Percentiles rank a stretch among this genome's conserved stretches.
phyloP scores from a whole-genome alignment of 2,888 invertebrate species.

The Lepidonotus clava region DNA sequence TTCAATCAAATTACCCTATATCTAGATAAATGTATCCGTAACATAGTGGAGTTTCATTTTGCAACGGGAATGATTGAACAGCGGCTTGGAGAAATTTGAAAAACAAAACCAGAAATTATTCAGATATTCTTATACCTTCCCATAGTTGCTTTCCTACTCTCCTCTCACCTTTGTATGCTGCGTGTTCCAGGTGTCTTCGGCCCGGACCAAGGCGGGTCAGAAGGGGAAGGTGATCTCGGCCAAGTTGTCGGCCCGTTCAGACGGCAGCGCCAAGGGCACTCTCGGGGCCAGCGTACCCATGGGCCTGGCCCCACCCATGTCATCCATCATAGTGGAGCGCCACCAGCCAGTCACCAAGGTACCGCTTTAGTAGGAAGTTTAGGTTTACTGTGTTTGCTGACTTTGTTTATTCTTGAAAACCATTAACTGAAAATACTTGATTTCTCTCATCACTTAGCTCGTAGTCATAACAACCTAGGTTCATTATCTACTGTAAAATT shows the following conservation, averaged over 20 bases:
- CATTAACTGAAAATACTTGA: background rate
- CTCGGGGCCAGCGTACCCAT: background rate
- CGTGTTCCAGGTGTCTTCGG: constrained; percentile 8
- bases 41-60: too few species aligned
- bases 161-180: too few species aligned
- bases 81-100: too few species aligned
- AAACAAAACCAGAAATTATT: too few species aligned
- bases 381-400: background rate
- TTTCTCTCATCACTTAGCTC: background rate
- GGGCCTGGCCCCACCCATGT: constrained; percentile 76
- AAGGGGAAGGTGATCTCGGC: constrained; percentile 46
- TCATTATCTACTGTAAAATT: background rate
- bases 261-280: constrained; percentile 57
- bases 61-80: too few species aligned
- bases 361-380: constrained; percentile 1
- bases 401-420: background rate
- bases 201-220: constrained; percentile 18
- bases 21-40: too few species aligned
- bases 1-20: too few species aligned
- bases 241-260: constrained; percentile 55
- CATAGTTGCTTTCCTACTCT: too few species aligned
- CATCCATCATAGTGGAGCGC: constrained; percentile 77
- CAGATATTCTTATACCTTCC: too few species aligned
- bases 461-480: background rate
- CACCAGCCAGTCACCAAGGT: constrained; percentile 78